phyloP scores from a whole-genome alignment of 1,140 invertebrate genomes.

The Asobara japonica region DNA sequence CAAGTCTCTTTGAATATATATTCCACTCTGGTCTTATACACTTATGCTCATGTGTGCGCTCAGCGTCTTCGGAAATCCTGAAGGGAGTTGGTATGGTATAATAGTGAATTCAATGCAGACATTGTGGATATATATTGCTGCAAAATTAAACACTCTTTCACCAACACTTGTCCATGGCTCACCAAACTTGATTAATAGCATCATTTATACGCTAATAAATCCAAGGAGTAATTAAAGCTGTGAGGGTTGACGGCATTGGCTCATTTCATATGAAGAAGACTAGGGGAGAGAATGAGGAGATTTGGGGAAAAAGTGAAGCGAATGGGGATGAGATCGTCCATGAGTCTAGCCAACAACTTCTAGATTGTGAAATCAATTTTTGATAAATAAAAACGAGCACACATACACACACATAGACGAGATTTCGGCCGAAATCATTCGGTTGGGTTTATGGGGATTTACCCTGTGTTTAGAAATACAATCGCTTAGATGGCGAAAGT shows the following conservation, averaged over 20 bases:
- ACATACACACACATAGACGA: too few species aligned
- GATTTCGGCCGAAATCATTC: too few species aligned
- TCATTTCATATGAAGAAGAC: background rate
- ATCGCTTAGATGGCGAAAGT: too few species aligned
- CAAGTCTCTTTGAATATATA: slow-evolving; percentile 37
- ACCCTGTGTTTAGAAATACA: too few species aligned
- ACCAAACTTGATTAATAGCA: background rate
- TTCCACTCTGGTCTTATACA: background rate
- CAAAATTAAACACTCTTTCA: slow-evolving; percentile 2
- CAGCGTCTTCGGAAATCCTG: background rate
- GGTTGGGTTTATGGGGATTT: too few species aligned
- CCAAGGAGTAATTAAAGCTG: background rate
- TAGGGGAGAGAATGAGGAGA: slow-evolving; percentile 10
- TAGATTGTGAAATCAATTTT: too few species aligned
- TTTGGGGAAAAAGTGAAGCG: background rate
- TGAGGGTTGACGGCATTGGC: background rate
- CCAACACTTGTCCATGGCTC: background rate
- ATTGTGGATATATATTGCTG: background rate
- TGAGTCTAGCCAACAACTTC: too few species aligned
- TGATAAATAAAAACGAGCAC: too few species aligned
- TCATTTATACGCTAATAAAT: slow-evolving; percentile 1
- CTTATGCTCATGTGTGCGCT: background rate
- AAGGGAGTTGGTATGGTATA: background rate
- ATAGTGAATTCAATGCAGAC: slow-evolving; percentile 10
- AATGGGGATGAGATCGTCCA: too few species aligned